Evolutionary conservation across 2,888 invertebrate species (phyloP).

Genomic region (Apamea crenata): DNA sequence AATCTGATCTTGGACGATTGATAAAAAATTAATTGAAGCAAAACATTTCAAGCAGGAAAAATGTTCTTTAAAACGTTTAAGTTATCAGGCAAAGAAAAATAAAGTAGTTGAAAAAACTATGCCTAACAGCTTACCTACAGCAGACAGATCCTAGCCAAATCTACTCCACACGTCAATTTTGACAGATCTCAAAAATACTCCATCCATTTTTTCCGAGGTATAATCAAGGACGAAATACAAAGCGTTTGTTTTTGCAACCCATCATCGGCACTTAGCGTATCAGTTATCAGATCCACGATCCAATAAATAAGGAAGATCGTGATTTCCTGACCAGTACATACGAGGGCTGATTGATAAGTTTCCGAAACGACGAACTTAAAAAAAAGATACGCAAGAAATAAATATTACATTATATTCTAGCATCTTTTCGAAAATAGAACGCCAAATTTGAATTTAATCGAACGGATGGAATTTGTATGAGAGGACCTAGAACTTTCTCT

Average conservation of each 20-base stretch:
- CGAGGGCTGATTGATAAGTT: no score
- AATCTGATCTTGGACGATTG: not conserved
- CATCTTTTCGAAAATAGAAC: no score
- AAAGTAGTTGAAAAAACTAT: not conserved
- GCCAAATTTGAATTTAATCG: no score
- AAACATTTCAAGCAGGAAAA: not conserved
- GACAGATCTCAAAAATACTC: constrained; percentile 16
- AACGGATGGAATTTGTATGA: no score
- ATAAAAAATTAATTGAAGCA: not conserved
- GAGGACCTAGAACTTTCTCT: no score
- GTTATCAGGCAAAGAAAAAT: not conserved
- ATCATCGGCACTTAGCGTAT: constrained; percentile 69
- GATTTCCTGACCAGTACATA: constrained; percentile 68
- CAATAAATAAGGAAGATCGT: constrained; percentile 73
- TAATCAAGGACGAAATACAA: constrained; percentile 58
- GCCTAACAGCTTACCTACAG: not conserved
- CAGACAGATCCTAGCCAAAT: constrained; percentile 4
- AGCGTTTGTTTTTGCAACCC: constrained; percentile 63
- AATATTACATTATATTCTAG: no score
- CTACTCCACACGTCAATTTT: constrained; percentile 36
- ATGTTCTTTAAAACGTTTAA: not conserved
- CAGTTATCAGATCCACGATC: constrained; percentile 75
- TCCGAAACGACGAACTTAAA: no score
- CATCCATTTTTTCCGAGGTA: constrained; percentile 49
- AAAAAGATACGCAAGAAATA: no score